Evolutionary conservation across 1,140 invertebrate species (phyloP).

Genomic region (Dendrolimus kikuchii): DNA sequence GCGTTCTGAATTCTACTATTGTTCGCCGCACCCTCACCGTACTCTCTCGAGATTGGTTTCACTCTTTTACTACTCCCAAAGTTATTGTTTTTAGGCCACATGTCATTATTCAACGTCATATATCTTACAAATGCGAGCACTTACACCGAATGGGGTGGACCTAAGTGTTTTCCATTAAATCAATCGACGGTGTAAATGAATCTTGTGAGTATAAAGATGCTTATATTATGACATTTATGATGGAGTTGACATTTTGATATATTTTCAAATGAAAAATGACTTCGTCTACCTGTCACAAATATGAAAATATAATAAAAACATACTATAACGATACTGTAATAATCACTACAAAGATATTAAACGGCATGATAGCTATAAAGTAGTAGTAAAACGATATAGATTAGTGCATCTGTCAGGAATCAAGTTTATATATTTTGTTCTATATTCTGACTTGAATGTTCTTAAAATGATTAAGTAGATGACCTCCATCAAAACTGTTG

Average conservation of each 20-base stretch:
- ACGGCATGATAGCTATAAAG: no score
- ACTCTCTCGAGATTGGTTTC: conserved; percentile 53
- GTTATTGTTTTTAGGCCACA: conserved; percentile 61
- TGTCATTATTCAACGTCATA: conserved; percentile 61
- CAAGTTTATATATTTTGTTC: no score
- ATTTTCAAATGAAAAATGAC: no score
- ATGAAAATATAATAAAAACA: no score
- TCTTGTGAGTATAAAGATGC: conserved; percentile 2
- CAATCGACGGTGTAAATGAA: conserved; percentile 28
- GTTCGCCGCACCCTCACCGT: conserved; percentile 29
- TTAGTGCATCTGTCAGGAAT: no score
- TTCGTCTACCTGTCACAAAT: no score
- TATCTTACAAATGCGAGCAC: conserved; percentile 51
- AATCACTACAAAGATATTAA: no score
- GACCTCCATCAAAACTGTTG: no score
- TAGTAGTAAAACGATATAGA: no score
- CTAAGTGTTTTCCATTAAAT: conserved; percentile 50
- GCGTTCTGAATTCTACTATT: conserved; percentile 28
- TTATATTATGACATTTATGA: not conserved
- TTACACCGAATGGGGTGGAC: conserved; percentile 41
- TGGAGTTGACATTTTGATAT: not conserved
- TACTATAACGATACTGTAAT: no score
- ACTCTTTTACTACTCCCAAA: conserved; percentile 43
- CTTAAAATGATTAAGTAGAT: no score
- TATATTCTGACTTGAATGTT: no score